These are phyloP conservation scores for Otolemur garnettii DNA, from an alignment of 2,113 vertebrate genomes.

Conservation along the genomic window DNA sequence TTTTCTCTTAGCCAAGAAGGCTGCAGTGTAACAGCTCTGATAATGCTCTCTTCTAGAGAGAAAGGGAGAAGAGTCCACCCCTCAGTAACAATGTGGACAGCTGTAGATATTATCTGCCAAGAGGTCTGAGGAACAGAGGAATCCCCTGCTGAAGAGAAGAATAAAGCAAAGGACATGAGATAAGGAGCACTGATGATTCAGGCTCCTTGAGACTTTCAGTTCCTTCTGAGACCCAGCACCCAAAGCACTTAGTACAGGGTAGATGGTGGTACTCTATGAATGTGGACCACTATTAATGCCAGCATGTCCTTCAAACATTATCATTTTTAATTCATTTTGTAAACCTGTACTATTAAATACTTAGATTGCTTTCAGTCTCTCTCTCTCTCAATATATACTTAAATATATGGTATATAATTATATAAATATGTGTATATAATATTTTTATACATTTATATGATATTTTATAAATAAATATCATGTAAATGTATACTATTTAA, in stretches of 20 bases:
- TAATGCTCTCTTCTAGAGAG: not conserved
- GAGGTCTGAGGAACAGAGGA: not conserved
- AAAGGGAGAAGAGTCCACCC: not conserved
- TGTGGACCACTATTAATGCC: not conserved
- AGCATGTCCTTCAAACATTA: not conserved
- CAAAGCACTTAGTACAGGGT: not conserved
- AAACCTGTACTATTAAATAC: not conserved
- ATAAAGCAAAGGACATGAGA: not conserved
- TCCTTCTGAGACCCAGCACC: not conserved
- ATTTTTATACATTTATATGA: too few species aligned
- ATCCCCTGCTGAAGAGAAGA: not conserved
- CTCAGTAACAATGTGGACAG: not conserved
- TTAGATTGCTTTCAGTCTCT: not conserved
- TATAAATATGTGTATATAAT: too few species aligned
- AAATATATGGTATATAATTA: not conserved
- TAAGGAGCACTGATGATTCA: not conserved
- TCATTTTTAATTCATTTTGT: not conserved
- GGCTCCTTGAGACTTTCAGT: not conserved
- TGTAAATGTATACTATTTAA: too few species aligned
- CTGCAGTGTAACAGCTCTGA: not conserved
- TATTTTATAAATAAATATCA: too few species aligned
- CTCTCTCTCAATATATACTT: not conserved
- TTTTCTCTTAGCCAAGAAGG: not conserved
- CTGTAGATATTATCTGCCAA: not conserved
- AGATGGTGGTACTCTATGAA: not conserved